Base-by-base conservation (phyloP, 2,113 vertebrate species). In the Mionectes macconnelli region DNA sequence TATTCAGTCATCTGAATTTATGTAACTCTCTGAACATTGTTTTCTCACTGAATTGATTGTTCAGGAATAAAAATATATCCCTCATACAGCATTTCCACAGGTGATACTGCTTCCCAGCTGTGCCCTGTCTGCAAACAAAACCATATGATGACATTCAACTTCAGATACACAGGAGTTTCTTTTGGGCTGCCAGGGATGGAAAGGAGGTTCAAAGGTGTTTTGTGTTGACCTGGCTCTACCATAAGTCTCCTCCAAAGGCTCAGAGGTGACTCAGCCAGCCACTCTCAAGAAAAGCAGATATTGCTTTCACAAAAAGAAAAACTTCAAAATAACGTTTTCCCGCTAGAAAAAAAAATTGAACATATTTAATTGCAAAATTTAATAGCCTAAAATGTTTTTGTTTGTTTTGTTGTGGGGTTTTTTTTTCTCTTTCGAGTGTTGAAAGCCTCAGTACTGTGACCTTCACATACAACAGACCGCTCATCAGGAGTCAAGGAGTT, bases 101-200 rank as follows among this genome's bases (percentile, higher is more conserved):
- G 97, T 97, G 92, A 97, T 89, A n/a, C 39, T 50, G 56, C 77
- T 87, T 40, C 6, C 96, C 96, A 97, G 96, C 95, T 97, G 96
- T 33, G 87, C 95, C 94, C 96, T 96, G 92, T 82, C 94, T 94
- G 91, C 94, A 96, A 97, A 95, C 31, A 85, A 95, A 97, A 95
- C 91, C 84, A n/a, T 28, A 73, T 60, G 82, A 76, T 73, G 73
- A 81, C 78, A 84, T 17, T 84, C 62, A 49, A 20, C 20, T 67
- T 62, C 80, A 93, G 84, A 93, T 25, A 87, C 11, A 8, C 44
- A 50, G n/a, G 35, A 81, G 53, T 50, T 94, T 72, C 60, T 84
- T 72, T 33, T 28, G 39, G 39, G 64, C 72, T 77, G n/a, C 4
- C 1, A 60, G 78, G 23, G 10, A 78, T 33, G 28, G 55, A 77